A percentile compares a stretch with the other conserved stretches of the same genome.
phyloP scores from a whole-genome alignment of 2,797 vertebrate genomes.

The Peromyscus nudipes region DNA sequence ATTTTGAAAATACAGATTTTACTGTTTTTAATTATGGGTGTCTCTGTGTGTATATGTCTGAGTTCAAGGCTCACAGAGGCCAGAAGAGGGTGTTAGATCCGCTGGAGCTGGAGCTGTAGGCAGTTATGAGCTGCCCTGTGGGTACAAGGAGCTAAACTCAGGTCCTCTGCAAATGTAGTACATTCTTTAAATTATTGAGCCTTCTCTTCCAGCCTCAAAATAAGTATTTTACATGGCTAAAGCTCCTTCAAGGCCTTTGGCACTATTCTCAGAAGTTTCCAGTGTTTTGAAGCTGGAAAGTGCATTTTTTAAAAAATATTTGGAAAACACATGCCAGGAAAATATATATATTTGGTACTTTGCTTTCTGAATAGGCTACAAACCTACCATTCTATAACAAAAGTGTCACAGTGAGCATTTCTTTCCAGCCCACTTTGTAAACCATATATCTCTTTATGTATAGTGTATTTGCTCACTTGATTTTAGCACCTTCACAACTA shows the following conservation, averaged over 20 bases:
- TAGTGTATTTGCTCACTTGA: conserved; percentile 11
- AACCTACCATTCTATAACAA: conserved; percentile 7
- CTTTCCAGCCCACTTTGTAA: background rate
- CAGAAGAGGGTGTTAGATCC: background rate
- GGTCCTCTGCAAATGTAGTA: background rate
- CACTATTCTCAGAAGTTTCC: background rate
- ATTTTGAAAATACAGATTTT: background rate
- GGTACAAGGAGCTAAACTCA: background rate
- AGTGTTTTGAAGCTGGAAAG: background rate
- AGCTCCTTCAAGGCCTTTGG: background rate
- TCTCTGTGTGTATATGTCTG: background rate
- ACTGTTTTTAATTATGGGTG: background rate
- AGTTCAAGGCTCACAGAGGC: background rate
- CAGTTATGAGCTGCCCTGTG: background rate
- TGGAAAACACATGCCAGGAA: no score
- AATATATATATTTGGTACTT: background rate
- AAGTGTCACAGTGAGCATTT: background rate
- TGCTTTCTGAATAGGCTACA: background rate
- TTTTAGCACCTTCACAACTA: background rate
- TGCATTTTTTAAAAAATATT: background rate
- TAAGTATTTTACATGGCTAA: background rate
- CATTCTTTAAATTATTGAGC: background rate
- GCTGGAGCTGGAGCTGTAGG: background rate
- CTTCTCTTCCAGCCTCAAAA: background rate
- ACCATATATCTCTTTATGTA: background rate